Evolutionary conservation across 1,140 invertebrate species (phyloP), one percentile per base, ranked within the genome.

Genomic region (Psix sp.): DNA sequence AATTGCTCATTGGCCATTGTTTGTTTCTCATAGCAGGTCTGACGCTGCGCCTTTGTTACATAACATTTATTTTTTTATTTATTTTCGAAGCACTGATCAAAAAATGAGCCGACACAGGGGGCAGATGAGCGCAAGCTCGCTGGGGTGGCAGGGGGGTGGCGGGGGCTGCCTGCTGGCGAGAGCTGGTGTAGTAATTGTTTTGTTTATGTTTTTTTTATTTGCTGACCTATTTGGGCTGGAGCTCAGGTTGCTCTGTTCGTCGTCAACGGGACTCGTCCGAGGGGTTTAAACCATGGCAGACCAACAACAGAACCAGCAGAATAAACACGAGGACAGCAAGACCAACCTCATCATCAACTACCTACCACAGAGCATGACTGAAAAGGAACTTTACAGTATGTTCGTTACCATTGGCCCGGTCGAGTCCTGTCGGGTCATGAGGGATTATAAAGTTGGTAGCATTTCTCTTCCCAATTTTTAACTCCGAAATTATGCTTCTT

Each of bases 301-400:
- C 33, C 85, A 77, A 39, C 52, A 68, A 9, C 72, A 65, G 14
- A 17, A 42, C 7, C 48, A 79, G 13, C 74, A 54, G 1, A 76
- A 74, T 18, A 76, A 73, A 11, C 76, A 79, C 51, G 31, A 36
- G 48, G 80, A 81, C n/a, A 82, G 83, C 15, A 81, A 87, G 68
- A 94, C 95, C 7, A 98, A 98, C 87, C 89, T 98, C 57, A 98
- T 98, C 63, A 93, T 98, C 74, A 98, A 98, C 87, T 98, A 98
- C 84, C 89, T 98, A 65, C 97, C 97, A 7, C 97, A 98, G 85
- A 94, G 91, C 71, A 93, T 97, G 88, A 94, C 93, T 1, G 96
- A 98, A 82, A 94, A 95, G 77, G 95, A 98, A 77, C 90, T 98
- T 21, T 94, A 93, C 81, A 92, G 92, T 49, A 91, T 98, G 85